phyloP scores from a whole-genome alignment of 2,113 vertebrate genomes.

The Chamaea fasciata region DNA sequence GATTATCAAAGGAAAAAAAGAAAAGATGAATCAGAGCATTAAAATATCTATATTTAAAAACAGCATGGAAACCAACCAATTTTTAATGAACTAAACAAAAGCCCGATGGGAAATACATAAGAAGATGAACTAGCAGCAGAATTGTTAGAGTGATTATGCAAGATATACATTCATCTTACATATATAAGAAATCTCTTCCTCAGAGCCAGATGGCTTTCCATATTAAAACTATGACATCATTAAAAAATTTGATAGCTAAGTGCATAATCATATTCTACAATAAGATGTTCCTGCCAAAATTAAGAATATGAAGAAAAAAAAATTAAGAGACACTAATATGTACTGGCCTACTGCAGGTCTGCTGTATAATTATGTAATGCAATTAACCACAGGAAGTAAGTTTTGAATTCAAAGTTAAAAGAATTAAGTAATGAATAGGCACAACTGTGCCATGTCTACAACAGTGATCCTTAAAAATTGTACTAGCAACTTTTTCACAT shows the following conservation, averaged over 20 bases:
- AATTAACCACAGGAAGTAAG: background rate
- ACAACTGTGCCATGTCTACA: background rate
- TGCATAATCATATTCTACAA: background rate
- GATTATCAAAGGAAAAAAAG: background rate
- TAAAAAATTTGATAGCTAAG: background rate
- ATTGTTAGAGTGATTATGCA: background rate
- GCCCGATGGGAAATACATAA: background rate
- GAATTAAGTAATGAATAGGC: background rate
- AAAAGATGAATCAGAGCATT: background rate
- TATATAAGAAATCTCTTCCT: background rate
- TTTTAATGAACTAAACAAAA: background rate
- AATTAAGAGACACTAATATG: background rate
- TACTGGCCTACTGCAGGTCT: background rate
- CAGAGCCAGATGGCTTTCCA: background rate
- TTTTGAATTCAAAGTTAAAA: background rate
- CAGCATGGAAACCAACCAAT: background rate
- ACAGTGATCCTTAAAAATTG: background rate
- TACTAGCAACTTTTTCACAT: background rate
- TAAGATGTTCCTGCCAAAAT: background rate
- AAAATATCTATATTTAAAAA: background rate
- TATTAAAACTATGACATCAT: background rate
- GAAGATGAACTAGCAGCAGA: background rate
- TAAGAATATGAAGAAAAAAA: background rate
- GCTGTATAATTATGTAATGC: background rate
- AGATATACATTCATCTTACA: background rate